Evolutionary conservation across 2,797 vertebrate genomes (phyloP).

Genomic region (Lithobates sylvaticus): DNA sequence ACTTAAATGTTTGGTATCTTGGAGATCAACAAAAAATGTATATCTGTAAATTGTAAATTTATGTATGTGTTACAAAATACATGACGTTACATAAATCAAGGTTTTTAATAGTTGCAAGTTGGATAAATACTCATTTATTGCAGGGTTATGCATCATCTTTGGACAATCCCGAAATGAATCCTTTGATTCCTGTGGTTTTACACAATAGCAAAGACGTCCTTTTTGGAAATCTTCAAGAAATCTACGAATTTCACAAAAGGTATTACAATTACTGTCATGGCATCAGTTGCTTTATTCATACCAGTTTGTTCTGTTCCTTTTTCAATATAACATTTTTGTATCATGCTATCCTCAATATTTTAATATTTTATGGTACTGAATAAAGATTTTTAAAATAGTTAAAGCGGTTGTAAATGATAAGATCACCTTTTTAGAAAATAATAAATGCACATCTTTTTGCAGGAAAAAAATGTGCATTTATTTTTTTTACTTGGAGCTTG

Average conservation of each 20-base stretch:
- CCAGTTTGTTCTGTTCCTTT: not conserved
- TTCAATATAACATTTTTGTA: not conserved
- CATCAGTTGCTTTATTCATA: not conserved
- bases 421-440: too few species aligned
- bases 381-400: too few species aligned
- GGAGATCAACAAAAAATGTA: too few species aligned
- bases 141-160: slow-evolving; percentile 91
- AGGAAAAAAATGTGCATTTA: too few species aligned
- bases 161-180: slow-evolving; percentile 87
- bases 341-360: not conserved
- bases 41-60: too few species aligned
- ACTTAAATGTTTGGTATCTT: too few species aligned
- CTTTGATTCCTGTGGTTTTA: slow-evolving; percentile 86
- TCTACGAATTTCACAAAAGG: slow-evolving; percentile 94
- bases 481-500: too few species aligned
- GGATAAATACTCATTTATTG: not conserved
- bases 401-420: too few species aligned
- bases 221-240: slow-evolving; percentile 93
- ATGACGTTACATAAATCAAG: too few species aligned
- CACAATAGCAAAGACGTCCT: slow-evolving; percentile 91
- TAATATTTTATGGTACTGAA: too few species aligned
- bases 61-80: too few species aligned
- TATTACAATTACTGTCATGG: slow-evolving; percentile 58
- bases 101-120: not conserved
- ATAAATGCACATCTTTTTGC: too few species aligned